Conservation (phyloP, 1,140 invertebrate genomes). For the Lepidostoma basale region DNA sequence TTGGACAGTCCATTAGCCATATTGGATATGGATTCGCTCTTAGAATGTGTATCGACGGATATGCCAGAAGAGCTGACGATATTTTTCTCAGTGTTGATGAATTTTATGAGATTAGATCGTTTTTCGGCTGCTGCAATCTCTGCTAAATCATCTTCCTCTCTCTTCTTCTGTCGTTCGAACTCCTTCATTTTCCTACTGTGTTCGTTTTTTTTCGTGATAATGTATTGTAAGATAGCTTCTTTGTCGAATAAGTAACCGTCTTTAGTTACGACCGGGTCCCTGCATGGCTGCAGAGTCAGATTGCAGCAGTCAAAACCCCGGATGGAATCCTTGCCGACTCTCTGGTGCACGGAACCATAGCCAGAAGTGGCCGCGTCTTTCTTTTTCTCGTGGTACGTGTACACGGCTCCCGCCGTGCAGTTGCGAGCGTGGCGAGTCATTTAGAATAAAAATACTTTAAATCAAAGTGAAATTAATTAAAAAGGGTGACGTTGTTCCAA, state of each 20-base stretch:
- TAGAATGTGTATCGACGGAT: conserved; percentile 37
- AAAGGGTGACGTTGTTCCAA: too few species aligned
- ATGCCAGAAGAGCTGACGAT: conserved; percentile 61
- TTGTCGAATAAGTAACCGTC: conserved; percentile 97
- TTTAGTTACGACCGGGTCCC: conserved; percentile 60
- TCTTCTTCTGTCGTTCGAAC: conserved; percentile 59
- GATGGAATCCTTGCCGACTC: conserved; percentile 95
- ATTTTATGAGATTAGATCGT: conserved; percentile 73
- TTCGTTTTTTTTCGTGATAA: conserved; percentile 94
- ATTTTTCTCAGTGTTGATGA: conserved; percentile 78
- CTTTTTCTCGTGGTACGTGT: conserved; percentile 97
- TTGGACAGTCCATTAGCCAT: conserved; percentile 66
- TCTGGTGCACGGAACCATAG: conserved; percentile 80
- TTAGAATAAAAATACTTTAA: too few species aligned
- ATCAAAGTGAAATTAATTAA: too few species aligned
- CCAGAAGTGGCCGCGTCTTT: conserved; percentile 94
- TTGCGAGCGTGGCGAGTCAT: conserved; percentile 97
- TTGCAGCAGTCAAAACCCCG: conserved; percentile 98
- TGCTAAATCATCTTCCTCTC: conserved; percentile 11
- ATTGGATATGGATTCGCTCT: conserved; percentile 72
- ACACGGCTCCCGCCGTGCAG: conserved; percentile 97
- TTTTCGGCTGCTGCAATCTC: conserved; percentile 54
- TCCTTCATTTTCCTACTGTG: conserved; percentile 89
- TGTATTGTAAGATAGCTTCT: conserved; percentile 95
- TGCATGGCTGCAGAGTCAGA: conserved; percentile 93